Evolutionary conservation across 2,113 vertebrate species (phyloP), one percentile per base, ranked within the genome.

Genomic region (Morphnarchus princeps): DNA sequence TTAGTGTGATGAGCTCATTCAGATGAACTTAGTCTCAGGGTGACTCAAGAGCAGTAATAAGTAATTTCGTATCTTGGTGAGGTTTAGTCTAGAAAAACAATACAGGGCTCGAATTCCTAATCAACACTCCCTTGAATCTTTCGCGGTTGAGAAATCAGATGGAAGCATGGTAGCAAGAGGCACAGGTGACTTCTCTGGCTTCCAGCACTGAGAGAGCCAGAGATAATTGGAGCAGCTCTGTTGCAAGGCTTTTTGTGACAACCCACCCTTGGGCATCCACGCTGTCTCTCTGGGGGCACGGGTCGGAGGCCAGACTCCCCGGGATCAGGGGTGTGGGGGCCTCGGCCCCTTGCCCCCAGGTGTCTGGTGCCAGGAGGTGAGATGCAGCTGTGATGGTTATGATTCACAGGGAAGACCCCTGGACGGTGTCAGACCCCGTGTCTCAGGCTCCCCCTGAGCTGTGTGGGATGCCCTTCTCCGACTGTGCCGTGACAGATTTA

Each of bases 391-490:
- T 13, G 57, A 7, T 1, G 38, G 20, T 58, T 11, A 14, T 0
- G 1, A 15, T 11, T 28, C 47, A 9, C 6, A 0, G 0, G 34
- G 18, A 32, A 31, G 59, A 32, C 5, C 7, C 42, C 38, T 2
- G 49, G 55, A 1, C 2, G 9, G 36, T 10, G 49, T 19, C 73
- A n/a, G 43, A 4, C 14, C 38, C 78, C 0, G 3, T 21, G 63
- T 4, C 22, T 36, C 81, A 24, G 76, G 4, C 29, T 28, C 11
- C 11, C 40, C 47, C 43, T 10, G 49, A 0, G 0, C n/a, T 4
- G 28, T 31, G 50, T 8, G 49, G 26, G 62, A 28, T 20, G 70
- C 3, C 7, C 77, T 5, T 54, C 63, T 18, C 42, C 2, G 2
- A 0, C 47, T 14, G 26, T 9, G 47, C 82, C 3, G 0, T 2